Base-by-base conservation (phyloP, 64 coral and sea anemone genomes). In the Exaiptasia diaphana region DNA sequence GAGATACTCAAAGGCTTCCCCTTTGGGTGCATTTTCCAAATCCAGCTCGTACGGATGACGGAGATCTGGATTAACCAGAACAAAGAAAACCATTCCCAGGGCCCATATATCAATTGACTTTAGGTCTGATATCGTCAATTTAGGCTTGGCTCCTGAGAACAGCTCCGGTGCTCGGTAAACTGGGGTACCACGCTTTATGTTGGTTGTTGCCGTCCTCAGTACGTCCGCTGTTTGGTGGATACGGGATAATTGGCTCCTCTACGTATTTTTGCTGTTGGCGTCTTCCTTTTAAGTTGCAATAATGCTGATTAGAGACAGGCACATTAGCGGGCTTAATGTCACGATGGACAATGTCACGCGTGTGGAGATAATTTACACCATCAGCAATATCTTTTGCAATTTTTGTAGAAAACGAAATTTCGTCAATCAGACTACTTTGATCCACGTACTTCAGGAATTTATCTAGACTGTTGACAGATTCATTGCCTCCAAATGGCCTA, bases 61-160 rank as follows among this genome's bases (percentile, higher is more conserved):
- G 13, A 63, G 12, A 33, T 64, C 15, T 11, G 42, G 43, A 38
- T 82, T 82, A 24, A 82, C 6, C 5, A 82, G 6, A 39, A 82
- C 50, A 20, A 82, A 82, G 26, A 82, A 53, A 0, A 68, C 61
- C 41, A 82, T 82, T 5, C 75, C 75, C 33, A 88, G 28, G 17
- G 85, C 28, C 85, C 85, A 88, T 23, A 88, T 88, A 41, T 79
- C 85, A 37, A 58, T 53, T 14, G 56, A 22, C 35, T 88, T 79
- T n/a, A 88, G 45, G 58, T 88, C 75, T 32, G 29, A 22, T 11
- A 57, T 35, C 6, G 17, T 44, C 12, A 50, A 44, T 13, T 31
- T 38, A 33, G 21, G 14, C 8, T 40, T 18, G 9, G 41, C 32
- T 26, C 28, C 48, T 18, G 64, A 24, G 7, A 78, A 67, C 38